A percentile compares a stretch with the other conserved stretches of the same genome.
Evolutionary conservation across 2,797 vertebrate genomes (phyloP).

Genomic region (Crocodylus rhombifer): DNA sequence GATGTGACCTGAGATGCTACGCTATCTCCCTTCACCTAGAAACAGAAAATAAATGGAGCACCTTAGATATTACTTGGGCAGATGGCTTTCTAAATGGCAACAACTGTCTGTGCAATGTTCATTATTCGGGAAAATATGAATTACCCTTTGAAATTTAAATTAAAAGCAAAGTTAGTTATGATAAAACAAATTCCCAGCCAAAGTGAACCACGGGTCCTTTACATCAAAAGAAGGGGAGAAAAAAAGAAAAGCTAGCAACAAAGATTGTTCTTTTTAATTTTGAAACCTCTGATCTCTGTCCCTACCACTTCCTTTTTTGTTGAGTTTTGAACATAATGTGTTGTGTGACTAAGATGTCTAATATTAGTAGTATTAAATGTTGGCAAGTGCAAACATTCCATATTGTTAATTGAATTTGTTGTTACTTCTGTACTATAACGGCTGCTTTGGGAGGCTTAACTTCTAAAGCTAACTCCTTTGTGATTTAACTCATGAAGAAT

Average conservation of each 20-base stretch:
- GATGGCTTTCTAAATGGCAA: neutral
- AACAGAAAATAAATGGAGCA: neutral
- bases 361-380: neutral
- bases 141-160: neutral
- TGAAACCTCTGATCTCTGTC: neutral
- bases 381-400: constrained; percentile 18
- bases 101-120: neutral
- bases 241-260: neutral
- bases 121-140: neutral
- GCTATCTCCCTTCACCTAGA: neutral
- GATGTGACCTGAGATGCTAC: neutral
- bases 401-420: neutral
- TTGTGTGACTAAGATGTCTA: neutral
- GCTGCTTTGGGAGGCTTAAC: constrained; percentile 18
- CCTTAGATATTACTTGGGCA: neutral
- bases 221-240: neutral
- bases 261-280: neutral
- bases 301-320: neutral
- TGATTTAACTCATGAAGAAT: constrained; percentile 43
- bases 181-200: neutral
- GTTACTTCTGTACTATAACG: neutral
- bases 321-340: neutral
- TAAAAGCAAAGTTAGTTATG: neutral
- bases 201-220: neutral
- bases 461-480: constrained; percentile 40